Conservation (phyloP, 1,140 invertebrate species). For the Eumaeus atala region DNA sequence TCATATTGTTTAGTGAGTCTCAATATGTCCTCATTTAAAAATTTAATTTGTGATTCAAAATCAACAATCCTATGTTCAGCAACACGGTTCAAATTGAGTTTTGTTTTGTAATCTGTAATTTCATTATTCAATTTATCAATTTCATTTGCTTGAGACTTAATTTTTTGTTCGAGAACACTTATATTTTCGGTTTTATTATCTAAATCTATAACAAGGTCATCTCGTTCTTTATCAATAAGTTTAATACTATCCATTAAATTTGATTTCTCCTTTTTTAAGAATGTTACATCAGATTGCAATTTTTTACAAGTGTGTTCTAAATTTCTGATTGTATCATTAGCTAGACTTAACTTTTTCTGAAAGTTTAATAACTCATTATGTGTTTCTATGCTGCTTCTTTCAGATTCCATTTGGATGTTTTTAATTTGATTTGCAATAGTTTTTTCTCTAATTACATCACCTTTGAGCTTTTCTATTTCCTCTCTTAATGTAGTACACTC, state of each 20-base stretch:
- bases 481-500: slow-evolving; percentile 65
- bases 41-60: slow-evolving; percentile 73
- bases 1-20: slow-evolving; percentile 70
- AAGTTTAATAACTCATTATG: slow-evolving; percentile 74
- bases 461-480: slow-evolving; percentile 63
- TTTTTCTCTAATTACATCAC: slow-evolving; percentile 64
- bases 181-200: slow-evolving; percentile 77
- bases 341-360: slow-evolving; percentile 74
- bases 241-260: slow-evolving; percentile 73
- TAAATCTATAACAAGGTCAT: slow-evolving; percentile 76
- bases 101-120: slow-evolving; percentile 56
- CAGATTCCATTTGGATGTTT: slow-evolving; percentile 77
- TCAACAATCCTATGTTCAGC: slow-evolving; percentile 75
- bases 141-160: slow-evolving; percentile 68
- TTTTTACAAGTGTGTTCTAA: slow-evolving; percentile 75
- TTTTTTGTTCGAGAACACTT: slow-evolving; percentile 74
- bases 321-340: slow-evolving; percentile 68
- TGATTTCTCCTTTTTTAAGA: slow-evolving; percentile 75
- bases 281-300: slow-evolving; percentile 74
- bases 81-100: slow-evolving; percentile 56
- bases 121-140: slow-evolving; percentile 61
- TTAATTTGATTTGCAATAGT: slow-evolving; percentile 72
- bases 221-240: slow-evolving; percentile 76
- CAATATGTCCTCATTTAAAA: slow-evolving; percentile 68
- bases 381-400: slow-evolving; percentile 75